A percentile compares a stretch with the other conserved stretches of the same genome.
These are phyloP conservation scores for Sturmia bella DNA, from an alignment of 2,888 invertebrate species.

Conservation along the genomic window DNA sequence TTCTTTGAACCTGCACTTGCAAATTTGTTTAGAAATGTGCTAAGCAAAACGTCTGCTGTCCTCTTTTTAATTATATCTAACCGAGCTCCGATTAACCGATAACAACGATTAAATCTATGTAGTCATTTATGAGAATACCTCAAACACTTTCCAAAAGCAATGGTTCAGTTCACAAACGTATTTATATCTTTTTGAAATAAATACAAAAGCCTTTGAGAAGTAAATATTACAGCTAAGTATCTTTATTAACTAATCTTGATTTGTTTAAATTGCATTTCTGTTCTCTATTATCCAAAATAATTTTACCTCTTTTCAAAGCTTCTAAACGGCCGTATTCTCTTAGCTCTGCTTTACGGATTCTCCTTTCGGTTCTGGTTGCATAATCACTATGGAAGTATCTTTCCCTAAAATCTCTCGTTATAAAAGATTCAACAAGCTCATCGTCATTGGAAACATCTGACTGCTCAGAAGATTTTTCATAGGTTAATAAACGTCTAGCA, in stretches of 20 bases:
- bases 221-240: not conserved
- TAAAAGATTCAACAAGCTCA: slow-evolving; percentile 47
- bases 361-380: slow-evolving; percentile 85
- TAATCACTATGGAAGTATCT: slow-evolving; percentile 88
- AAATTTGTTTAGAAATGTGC: no score
- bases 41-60: no score
- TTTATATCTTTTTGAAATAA: not conserved
- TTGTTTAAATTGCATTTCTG: slow-evolving; percentile 76
- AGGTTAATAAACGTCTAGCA: slow-evolving; percentile 92
- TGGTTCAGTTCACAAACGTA: no score
- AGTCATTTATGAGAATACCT: no score
- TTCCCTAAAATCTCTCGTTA: slow-evolving; percentile 80
- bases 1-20: no score
- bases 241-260: slow-evolving; percentile 73
- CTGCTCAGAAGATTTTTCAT: slow-evolving; percentile 87
- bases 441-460: slow-evolving; percentile 72
- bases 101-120: no score
- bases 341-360: slow-evolving; percentile 82
- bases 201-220: not conserved
- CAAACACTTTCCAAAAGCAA: no score
- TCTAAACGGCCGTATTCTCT: slow-evolving; percentile 80
- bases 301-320: slow-evolving; percentile 79
- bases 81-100: no score
- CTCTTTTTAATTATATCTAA: no score
- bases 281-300: slow-evolving; percentile 73